A percentile compares a stretch with the other conserved stretches of the same genome.
phyloP scores from a whole-genome alignment of 2,888 invertebrate species.

The Podabrus alpinus region DNA sequence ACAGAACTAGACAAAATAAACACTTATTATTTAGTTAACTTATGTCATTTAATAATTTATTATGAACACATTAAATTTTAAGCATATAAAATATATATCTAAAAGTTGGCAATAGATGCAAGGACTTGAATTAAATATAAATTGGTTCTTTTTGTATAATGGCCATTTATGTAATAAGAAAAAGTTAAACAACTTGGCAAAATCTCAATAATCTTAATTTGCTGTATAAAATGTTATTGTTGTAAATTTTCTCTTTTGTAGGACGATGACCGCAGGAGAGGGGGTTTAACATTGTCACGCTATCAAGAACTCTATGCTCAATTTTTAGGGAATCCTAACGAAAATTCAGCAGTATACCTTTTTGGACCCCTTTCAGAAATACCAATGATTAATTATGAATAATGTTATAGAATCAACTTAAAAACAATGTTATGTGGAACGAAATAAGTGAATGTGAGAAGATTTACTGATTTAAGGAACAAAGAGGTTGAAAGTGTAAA shows the following conservation, averaged over 20 bases:
- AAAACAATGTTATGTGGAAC: background rate
- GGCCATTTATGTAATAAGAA: constrained; percentile 9
- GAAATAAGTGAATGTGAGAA: background rate
- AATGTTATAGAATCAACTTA: background rate
- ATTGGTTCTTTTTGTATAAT: constrained; percentile 4
- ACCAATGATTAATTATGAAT: constrained; percentile 19
- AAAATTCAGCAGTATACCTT: constrained; percentile 73
- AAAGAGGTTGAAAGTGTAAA: background rate
- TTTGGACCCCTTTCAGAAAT: constrained; percentile 73
- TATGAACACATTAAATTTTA: background rate
- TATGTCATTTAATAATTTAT: background rate
- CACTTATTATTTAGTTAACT: too few relatives aligned
- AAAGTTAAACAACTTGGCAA: background rate
- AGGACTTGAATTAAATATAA: constrained; percentile 6
- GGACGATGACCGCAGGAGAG: constrained; percentile 81
- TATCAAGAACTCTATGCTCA: constrained; percentile 84
- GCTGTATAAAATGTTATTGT: background rate
- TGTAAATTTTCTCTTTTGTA: constrained; percentile 47
- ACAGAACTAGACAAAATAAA: background rate
- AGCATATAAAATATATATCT: background rate
- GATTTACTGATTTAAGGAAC: background rate
- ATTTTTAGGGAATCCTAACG: constrained; percentile 78
- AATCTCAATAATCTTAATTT: background rate
- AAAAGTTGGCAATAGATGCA: constrained; percentile 11
- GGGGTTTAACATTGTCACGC: constrained; percentile 75